Percentiles rank a stretch among this genome's conserved stretches.
phyloP scores from a whole-genome alignment of 2,888 invertebrate species.

The Calliscelio sp. region DNA sequence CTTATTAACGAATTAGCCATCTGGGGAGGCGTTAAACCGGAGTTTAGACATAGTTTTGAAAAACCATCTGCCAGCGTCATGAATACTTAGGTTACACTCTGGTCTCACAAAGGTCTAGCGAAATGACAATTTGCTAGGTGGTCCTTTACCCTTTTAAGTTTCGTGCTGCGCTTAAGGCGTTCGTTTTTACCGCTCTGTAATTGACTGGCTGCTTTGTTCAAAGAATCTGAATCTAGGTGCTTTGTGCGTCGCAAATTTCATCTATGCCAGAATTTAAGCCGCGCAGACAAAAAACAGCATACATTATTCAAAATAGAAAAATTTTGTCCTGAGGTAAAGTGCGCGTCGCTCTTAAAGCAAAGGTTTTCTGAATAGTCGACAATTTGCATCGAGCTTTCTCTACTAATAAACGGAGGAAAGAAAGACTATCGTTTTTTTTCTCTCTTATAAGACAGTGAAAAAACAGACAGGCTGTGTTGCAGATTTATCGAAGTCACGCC shows the following conservation, averaged over 20 bases:
- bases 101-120: slow-evolving; percentile 24
- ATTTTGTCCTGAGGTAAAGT: not conserved
- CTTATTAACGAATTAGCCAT: slow-evolving; percentile 76
- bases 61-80: slow-evolving; percentile 38
- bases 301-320: slow-evolving; percentile 35
- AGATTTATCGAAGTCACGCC: slow-evolving; percentile 81
- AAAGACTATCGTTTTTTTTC: too few relatives aligned
- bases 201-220: slow-evolving; percentile 76
- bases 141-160: slow-evolving; percentile 46
- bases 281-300: slow-evolving; percentile 32
- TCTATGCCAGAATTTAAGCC: slow-evolving; percentile 34
- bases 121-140: slow-evolving; percentile 51
- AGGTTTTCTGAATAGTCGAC: too few relatives aligned
- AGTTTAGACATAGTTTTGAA: too few relatives aligned
- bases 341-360: not conserved
- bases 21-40: slow-evolving; percentile 81
- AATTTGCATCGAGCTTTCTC: too few relatives aligned
- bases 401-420: too few relatives aligned
- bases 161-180: slow-evolving; percentile 51
- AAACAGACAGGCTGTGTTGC: slow-evolving; percentile 54
- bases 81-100: slow-evolving; percentile 17
- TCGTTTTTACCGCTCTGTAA: slow-evolving; percentile 81
- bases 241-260: slow-evolving; percentile 36
- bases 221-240: slow-evolving; percentile 29
- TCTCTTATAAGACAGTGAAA: too few relatives aligned